Base-by-base conservation (phyloP, 1,140 invertebrate species). In the Neodiprion virginianus region DNA sequence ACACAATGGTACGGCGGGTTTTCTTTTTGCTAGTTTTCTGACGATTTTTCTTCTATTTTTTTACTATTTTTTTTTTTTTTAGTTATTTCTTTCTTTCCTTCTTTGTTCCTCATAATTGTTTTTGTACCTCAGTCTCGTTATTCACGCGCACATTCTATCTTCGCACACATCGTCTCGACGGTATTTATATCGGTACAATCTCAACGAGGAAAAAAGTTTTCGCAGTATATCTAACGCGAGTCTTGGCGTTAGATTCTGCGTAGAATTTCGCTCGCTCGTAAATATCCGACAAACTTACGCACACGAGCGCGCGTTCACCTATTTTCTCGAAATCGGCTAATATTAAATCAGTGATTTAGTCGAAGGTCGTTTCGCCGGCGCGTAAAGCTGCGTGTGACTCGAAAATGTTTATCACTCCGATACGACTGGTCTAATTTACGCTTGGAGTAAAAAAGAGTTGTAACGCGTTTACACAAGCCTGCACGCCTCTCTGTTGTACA, bases 351-450 rank as follows among this genome's bases (percentile, higher is more conserved):
- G 3, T 8, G 11, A 61, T 61, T 17, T 17, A 17, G 53, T 12
- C 53, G 53, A 61, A 61, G 53, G 53, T 61, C 53, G n/a, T 14
- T 12, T 17, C 53, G 53, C 11, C 53, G n/a, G 53, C 11, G 53
- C 1, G 28, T 40, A 40, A 40, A 40, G 28, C 28, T 40, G 5
- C 28, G 28, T 40, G 11, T 61, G 53, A 14, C 53, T 61, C n/a
- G n/a, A 12, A 14, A 61, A 61, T 61, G 53, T 61, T 61, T 61
- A 61, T 61, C 53, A 61, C 53, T 61, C 53, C 53, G 53, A 61
- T 61, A 61, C 53, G 53, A 61, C 53, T 61, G 53, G 53, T 17
- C 53, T 61, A 61, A 61, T 61, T 61, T 61, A 12, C 53, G 53
- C 53, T 17, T 8, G 53, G 53, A 61, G n/a, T 12, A 61, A 61